Evolutionary conservation across 2,888 invertebrate genomes (phyloP).

Genomic region (Drosophila ustulata): DNA sequence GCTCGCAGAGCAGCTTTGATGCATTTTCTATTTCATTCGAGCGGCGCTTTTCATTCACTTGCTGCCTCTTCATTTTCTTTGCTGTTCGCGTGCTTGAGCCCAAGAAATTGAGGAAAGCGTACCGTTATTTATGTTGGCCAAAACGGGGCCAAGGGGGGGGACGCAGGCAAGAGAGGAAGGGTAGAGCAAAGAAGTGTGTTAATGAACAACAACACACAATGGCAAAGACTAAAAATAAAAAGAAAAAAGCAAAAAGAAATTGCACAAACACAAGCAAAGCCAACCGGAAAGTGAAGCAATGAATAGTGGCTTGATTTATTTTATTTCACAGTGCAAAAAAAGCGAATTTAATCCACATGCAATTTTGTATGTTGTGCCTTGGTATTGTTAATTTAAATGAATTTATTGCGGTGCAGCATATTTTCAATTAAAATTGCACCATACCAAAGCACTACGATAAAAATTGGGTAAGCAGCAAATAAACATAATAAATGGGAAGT

Average conservation of each 20-base stretch:
- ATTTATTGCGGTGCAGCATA: conserved; percentile 51
- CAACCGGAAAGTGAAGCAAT: conserved; percentile 42
- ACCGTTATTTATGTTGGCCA: conserved; percentile 67
- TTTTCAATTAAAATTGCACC: conserved; percentile 43
- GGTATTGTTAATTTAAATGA: conserved; percentile 25
- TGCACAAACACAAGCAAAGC: conserved; percentile 37
- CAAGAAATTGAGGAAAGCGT: conserved; percentile 61
- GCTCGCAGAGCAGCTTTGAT: conserved; percentile 27
- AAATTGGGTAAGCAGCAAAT: conserved; percentile 41
- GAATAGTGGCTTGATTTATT: conserved; percentile 48
- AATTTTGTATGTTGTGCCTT: conserved; percentile 11
- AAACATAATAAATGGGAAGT: conserved; percentile 39
- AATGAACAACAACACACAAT: conserved; percentile 58
- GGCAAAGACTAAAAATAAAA: conserved; percentile 8
- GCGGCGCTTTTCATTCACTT: conserved; percentile 34
- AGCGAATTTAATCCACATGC: not conserved
- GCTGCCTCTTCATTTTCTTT: conserved; percentile 10
- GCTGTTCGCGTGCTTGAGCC: conserved; percentile 36
- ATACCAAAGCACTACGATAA: conserved; percentile 22
- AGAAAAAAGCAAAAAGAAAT: conserved; percentile 49
- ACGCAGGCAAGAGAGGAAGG: not conserved
- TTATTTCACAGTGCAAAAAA: conserved; percentile 17
- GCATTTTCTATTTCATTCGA: conserved; percentile 62
- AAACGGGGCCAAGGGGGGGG: conserved; percentile 7
- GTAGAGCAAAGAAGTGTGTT: conserved; percentile 68